Evolutionary conservation across 2,888 invertebrate genomes (phyloP).

Genomic region (Elaeidobius kamerunicus): DNA sequence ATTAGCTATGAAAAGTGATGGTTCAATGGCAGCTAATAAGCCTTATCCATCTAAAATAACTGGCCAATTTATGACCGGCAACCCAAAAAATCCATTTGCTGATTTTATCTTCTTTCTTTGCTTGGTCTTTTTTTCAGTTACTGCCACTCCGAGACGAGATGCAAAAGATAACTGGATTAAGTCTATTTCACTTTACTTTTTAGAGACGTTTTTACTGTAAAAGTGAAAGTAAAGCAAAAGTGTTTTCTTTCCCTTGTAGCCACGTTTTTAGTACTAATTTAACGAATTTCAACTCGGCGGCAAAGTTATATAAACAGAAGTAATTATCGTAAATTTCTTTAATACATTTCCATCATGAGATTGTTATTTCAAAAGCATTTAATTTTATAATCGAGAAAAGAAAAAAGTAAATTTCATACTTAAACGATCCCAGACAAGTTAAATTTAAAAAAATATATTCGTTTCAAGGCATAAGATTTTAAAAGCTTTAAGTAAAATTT

Average conservation of each 20-base stretch:
- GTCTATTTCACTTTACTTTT: slow-evolving; percentile 12
- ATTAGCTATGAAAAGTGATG: slow-evolving; percentile 7
- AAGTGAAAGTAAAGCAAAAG: neutral
- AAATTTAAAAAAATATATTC: too few species aligned
- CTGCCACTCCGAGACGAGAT: slow-evolving; percentile 3
- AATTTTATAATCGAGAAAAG: too few species aligned
- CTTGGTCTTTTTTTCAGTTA: slow-evolving; percentile 11
- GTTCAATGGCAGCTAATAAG: slow-evolving; percentile 15
- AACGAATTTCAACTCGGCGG: too few species aligned
- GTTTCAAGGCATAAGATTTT: too few species aligned
- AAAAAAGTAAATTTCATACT: too few species aligned
- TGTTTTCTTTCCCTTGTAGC: neutral
- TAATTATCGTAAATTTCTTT: too few species aligned
- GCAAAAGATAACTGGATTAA: slow-evolving; percentile 10
- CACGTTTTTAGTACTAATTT: too few species aligned
- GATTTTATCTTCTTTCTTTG: slow-evolving; percentile 13
- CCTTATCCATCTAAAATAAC: slow-evolving; percentile 17
- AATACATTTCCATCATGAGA: too few species aligned
- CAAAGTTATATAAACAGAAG: too few species aligned
- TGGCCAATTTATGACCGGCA: slow-evolving; percentile 11
- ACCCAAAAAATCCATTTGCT: slow-evolving; percentile 15
- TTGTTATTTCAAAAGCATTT: too few species aligned
- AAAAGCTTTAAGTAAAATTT: too few species aligned
- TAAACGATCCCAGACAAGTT: too few species aligned
- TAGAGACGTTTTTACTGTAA: neutral